phyloP scores from a whole-genome alignment of 2,888 invertebrate genomes.

The Ceraclea dissimilis region DNA sequence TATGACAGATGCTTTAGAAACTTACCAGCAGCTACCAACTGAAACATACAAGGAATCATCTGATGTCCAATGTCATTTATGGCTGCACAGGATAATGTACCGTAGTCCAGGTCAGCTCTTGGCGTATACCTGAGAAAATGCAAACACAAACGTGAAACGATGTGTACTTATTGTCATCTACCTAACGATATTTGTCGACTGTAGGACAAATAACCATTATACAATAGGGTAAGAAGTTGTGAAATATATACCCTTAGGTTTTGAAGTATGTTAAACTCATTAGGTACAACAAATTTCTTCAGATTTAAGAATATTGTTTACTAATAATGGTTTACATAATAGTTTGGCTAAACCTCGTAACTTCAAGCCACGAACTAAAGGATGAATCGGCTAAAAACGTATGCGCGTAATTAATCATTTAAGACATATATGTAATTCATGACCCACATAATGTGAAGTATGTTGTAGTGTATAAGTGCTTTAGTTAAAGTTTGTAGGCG shows the following conservation, averaged over 20 bases:
- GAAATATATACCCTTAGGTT: too few relatives aligned
- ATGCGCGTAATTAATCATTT: neutral
- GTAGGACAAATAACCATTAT: too few relatives aligned
- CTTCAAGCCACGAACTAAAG: neutral
- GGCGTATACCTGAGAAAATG: constrained; percentile 51
- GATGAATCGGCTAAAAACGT: neutral
- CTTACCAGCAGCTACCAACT: constrained; percentile 82
- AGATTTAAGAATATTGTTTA: too few relatives aligned
- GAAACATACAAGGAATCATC: constrained; percentile 76
- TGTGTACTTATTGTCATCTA: neutral
- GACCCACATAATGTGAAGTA: neutral
- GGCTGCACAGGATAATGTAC: constrained; percentile 81
- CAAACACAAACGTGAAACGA: neutral
- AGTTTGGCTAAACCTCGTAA: too few relatives aligned
- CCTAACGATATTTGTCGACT: too few relatives aligned
- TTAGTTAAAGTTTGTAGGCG: neutral
- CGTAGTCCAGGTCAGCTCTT: constrained; percentile 71
- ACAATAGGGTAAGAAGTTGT: too few relatives aligned
- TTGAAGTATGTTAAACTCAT: too few relatives aligned
- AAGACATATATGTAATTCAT: constrained; percentile 1
- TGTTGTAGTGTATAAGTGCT: too few relatives aligned
- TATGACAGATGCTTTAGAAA: too few relatives aligned
- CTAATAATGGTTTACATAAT: too few relatives aligned
- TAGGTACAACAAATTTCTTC: too few relatives aligned
- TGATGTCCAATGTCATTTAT: constrained; percentile 78